phyloP scores from a whole-genome alignment of 2,888 invertebrate species.

The Eulithis testata region DNA sequence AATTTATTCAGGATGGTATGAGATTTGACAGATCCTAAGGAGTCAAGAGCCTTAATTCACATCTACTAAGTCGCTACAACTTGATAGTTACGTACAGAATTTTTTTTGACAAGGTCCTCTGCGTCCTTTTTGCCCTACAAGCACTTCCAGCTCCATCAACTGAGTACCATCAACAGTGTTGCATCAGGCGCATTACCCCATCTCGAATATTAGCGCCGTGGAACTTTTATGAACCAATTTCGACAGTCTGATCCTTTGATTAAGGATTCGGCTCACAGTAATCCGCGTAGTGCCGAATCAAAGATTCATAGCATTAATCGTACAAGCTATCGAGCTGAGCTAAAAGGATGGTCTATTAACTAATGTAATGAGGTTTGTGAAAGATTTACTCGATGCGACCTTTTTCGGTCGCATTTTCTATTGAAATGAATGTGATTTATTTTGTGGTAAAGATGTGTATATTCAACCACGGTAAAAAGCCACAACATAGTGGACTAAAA shows the following conservation, averaged over 20 bases:
- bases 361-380: constrained; percentile 30
- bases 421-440: constrained; percentile 16
- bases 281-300: constrained; percentile 31
- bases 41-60: no score
- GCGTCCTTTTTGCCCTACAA: constrained; percentile 15
- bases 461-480: no score
- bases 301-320: constrained; percentile 35
- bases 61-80: no score
- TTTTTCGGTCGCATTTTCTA: constrained; percentile 12
- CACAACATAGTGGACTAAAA: no score
- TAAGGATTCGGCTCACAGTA: constrained; percentile 31
- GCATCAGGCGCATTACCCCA: constrained; percentile 47
- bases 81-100: no score
- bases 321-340: constrained; percentile 30
- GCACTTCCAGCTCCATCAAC: constrained; percentile 9
- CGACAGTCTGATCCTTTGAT: constrained; percentile 37
- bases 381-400: constrained; percentile 24
- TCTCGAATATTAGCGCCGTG: constrained; percentile 38
- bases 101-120: not conserved
- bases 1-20: no score
- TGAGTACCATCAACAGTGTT: constrained; percentile 33
- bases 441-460: constrained; percentile 4
- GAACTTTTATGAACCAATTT: constrained; percentile 40
- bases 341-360: constrained; percentile 34
- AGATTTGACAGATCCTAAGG: no score